These are phyloP conservation scores for Autographa gamma DNA, from an alignment of 2,888 invertebrate genomes.

Conservation along the genomic window DNA sequence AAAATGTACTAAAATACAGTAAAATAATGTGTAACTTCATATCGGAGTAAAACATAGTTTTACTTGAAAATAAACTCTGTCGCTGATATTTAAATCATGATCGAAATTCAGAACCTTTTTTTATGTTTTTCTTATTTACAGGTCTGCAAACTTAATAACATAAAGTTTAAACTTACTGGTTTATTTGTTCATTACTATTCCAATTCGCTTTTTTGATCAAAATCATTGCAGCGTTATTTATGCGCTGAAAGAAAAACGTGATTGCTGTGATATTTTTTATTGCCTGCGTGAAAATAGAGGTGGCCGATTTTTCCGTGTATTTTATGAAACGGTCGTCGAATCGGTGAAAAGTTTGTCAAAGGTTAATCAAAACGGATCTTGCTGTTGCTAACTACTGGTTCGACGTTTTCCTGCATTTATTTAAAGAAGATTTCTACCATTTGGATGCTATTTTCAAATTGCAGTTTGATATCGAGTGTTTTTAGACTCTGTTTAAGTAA, in stretches of 20 bases:
- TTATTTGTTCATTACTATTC: conserved; percentile 5
- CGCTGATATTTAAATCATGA: no score
- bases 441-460: neutral
- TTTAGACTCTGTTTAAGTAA: neutral
- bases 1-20: no score
- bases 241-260: conserved; percentile 27
- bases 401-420: neutral
- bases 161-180: neutral
- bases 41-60: no score
- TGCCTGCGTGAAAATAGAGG: conserved; percentile 11
- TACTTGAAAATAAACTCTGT: no score
- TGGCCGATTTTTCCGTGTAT: conserved; percentile 16
- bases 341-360: conserved; percentile 13
- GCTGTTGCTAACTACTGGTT: neutral
- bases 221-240: conserved; percentile 27
- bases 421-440: neutral
- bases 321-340: neutral
- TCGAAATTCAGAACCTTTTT: no score
- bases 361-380: conserved; percentile 4
- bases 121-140: no score
- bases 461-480: neutral
- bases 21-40: no score
- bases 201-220: conserved; percentile 25
- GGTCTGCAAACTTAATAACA: neutral
- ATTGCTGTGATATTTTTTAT: conserved; percentile 37